A percentile compares a stretch with the other conserved stretches of the same genome.
Evolutionary conservation across 2,113 vertebrate genomes (phyloP).

Genomic region (Girardinichthys multiradiatus): DNA sequence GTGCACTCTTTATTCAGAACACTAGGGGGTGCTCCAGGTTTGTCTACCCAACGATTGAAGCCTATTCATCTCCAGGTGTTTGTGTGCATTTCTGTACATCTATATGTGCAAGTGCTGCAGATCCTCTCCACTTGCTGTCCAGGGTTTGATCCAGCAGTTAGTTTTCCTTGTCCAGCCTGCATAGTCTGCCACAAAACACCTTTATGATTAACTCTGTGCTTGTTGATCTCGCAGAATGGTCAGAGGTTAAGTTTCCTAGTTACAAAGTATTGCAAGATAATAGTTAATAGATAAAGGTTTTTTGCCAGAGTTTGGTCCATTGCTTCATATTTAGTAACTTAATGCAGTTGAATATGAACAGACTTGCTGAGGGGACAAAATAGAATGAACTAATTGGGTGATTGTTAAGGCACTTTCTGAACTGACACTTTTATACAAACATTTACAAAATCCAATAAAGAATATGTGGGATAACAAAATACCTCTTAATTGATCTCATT

Average conservation of each 20-base stretch:
- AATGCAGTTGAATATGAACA: constrained; percentile 44
- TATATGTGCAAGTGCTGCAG: constrained; percentile 14
- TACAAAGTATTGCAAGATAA: constrained; percentile 48
- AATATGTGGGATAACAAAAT: not conserved
- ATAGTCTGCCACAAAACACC: constrained; percentile 55
- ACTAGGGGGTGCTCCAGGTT: constrained; percentile 80
- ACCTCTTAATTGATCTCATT: constrained; percentile 47
- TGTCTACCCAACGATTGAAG: constrained; percentile 59
- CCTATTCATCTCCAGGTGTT: constrained; percentile 6
- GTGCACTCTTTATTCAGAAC: constrained; percentile 10
- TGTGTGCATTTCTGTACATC: constrained; percentile 19
- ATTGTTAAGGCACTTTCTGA: constrained; percentile 40
- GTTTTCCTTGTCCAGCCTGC: constrained; percentile 15
- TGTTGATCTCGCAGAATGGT: constrained; percentile 29
- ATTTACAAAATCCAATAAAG: not conserved
- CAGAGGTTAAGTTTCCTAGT: constrained; percentile 64
- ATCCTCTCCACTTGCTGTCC: constrained; percentile 44
- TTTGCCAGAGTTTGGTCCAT: constrained; percentile 26
- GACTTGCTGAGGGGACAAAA: constrained; percentile 62
- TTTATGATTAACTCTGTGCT: constrained; percentile 70
- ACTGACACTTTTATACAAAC: constrained; percentile 7
- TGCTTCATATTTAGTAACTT: constrained; percentile 59
- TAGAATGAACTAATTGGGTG: constrained; percentile 56
- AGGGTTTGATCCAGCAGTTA: constrained; percentile 22
- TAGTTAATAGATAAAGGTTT: constrained; percentile 69